Evolutionary conservation across 2,797 vertebrate genomes (phyloP).

Genomic region (Apodemus agrarius): DNA sequence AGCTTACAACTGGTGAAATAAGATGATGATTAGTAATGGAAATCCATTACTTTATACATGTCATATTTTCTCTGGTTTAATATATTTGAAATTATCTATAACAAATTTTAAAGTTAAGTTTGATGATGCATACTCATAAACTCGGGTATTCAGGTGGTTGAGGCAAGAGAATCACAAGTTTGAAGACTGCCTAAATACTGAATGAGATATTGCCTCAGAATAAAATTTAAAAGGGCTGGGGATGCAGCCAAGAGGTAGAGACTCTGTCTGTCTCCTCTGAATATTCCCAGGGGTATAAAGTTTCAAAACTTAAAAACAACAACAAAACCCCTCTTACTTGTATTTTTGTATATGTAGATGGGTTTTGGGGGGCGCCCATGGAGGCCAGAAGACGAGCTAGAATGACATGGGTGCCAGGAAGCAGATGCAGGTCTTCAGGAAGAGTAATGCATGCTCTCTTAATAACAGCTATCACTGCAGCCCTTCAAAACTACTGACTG

Average conservation of each 20-base stretch:
- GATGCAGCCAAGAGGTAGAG: not conserved
- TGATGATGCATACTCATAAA: not conserved
- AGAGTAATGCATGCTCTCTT: not conserved
- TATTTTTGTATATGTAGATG: not conserved
- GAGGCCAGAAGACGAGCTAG: not conserved
- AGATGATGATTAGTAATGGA: not conserved
- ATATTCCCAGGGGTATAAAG: not conserved
- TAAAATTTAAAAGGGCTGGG: not conserved
- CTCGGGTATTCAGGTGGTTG: not conserved
- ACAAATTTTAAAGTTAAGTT: not conserved
- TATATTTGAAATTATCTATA: not conserved
- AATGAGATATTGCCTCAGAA: not conserved
- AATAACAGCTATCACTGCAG: not conserved
- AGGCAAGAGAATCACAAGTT: not conserved
- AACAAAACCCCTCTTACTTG: not conserved
- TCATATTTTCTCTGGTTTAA: not conserved
- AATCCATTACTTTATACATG: not conserved
- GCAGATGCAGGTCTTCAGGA: not conserved
- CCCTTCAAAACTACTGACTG: not conserved
- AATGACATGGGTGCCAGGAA: not conserved
- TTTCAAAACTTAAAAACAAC: not conserved
- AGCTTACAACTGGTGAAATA: not conserved
- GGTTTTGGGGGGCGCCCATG: not conserved
- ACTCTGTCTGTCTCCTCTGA: not conserved
- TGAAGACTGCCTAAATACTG: not conserved